Evolutionary conservation across 2,888 invertebrate species (phyloP), one percentile per base, ranked within the genome.

Genomic region (Sinotaia quadrata): DNA sequence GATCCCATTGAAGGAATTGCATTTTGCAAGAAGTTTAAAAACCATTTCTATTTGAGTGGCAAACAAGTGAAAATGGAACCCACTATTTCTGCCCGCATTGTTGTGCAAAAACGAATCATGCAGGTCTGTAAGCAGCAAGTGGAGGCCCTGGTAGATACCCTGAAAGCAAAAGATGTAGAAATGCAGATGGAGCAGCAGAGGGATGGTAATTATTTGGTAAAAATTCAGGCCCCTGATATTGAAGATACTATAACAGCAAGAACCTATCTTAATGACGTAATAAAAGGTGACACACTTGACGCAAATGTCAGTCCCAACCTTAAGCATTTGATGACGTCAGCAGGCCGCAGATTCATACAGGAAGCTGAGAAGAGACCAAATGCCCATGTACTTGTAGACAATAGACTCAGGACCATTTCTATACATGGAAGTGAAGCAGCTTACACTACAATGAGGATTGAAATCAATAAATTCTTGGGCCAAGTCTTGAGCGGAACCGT

Each of bases 1-100:
- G 69, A 79, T 37, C 72, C 79, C 8, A 69, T 77, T 8, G 71
- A 75, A 54, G 81, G 80, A 24, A 41, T 74, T 37, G 36, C 29
- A 15, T 75, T 74, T 4, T 78, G 71, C 51, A 59, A 61, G 21
- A 34, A n/a, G 4, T 44, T 76, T 4, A 49, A 58, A 21, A 59
- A 47, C 24, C 51, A 47, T 2, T 60, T 69, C 31, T 34, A 27
- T 0, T 21, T 75, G n/a, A 54, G 57, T 3, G 67, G 52, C 21
- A 68, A 67, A 24, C 37, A 41, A 18, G 73, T 79, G 24, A n/a
- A n/a, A n/a, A n/a, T n/a, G n/a, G n/a, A n/a, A n/a, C n/a, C n/a
- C n/a, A n/a, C n/a, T n/a, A n/a, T n/a, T n/a, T n/a, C n/a, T n/a
- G n/a, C n/a, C n/a, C n/a, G n/a, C n/a, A n/a, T n/a, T n/a, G n/a